Evolutionary conservation across 2,888 invertebrate genomes (phyloP).

Genomic region (Dolichopus griseipennis): DNA sequence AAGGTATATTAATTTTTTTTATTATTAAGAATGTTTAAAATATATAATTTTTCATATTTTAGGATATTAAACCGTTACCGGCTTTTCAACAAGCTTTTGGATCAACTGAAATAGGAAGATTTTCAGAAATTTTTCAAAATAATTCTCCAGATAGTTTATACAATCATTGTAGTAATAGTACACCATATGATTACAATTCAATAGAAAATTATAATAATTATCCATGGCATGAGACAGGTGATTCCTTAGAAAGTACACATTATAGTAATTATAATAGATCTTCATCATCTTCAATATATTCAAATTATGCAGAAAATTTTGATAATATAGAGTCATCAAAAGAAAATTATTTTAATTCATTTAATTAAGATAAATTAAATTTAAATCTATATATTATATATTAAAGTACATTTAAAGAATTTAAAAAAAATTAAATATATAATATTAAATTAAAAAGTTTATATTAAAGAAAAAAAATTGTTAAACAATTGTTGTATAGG

Average conservation of each 20-base stretch:
- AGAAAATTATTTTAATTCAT: constrained; percentile 1
- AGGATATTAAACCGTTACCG: constrained; percentile 52
- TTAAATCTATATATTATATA: too few relatives aligned
- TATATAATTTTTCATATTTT: not conserved
- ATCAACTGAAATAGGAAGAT: constrained; percentile 77
- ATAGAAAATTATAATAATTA: constrained; percentile 28
- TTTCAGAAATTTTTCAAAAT: constrained; percentile 57
- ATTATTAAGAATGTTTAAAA: too few relatives aligned
- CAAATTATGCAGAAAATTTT: not conserved
- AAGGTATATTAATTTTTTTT: constrained; percentile 25
- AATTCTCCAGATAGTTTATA: constrained; percentile 32
- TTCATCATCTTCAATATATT: not conserved
- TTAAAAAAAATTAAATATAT: too few relatives aligned
- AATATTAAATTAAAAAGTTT: not conserved
- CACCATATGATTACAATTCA: constrained; percentile 22
- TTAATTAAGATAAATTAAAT: not conserved
- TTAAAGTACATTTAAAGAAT: too few relatives aligned
- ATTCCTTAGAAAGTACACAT: constrained; percentile 28
- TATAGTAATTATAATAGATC: constrained; percentile 16
- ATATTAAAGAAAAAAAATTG: not conserved
- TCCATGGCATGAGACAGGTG: constrained; percentile 27
- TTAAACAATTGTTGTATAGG: not conserved
- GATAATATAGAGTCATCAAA: not conserved
- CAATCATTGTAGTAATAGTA: not conserved
- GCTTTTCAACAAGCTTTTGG: constrained; percentile 81